These are phyloP conservation scores for Oncopeltus fasciatus DNA, from an alignment of 1,140 invertebrate genomes.

Conservation along the genomic window DNA sequence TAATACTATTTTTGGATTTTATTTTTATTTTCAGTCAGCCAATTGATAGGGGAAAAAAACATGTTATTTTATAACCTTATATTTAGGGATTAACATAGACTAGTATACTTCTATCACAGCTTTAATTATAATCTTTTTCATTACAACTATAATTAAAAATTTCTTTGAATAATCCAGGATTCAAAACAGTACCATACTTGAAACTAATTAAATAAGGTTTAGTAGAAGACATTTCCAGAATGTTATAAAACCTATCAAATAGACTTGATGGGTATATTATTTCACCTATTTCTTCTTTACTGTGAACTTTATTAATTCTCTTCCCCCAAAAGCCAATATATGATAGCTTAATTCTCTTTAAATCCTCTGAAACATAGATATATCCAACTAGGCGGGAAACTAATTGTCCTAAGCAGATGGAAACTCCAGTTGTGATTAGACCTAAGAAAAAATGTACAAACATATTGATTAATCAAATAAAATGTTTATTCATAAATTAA, in stretches of 20 bases:
- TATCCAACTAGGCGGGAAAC: not conserved
- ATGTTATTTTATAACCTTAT: not conserved
- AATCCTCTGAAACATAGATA: not conserved
- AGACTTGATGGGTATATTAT: not conserved
- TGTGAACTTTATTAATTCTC: not conserved
- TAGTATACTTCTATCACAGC: not conserved
- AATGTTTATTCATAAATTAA: no score
- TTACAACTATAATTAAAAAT: not conserved
- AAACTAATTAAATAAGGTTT: not conserved
- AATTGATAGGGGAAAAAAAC: not conserved
- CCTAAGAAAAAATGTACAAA: conserved; percentile 4
- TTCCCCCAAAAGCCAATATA: conserved; percentile 8
- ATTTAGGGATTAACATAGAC: not conserved
- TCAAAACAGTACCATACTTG: not conserved
- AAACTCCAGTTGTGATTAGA: not conserved
- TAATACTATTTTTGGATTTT: not conserved
- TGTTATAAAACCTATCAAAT: not conserved
- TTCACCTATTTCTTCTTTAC: not conserved
- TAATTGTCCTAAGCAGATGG: not conserved
- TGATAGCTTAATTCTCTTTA: not conserved
- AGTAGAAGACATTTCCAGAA: not conserved
- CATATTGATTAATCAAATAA: no score
- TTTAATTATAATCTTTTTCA: not conserved
- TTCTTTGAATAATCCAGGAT: not conserved
- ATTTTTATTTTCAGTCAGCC: not conserved